These are phyloP conservation scores for Aleiodes alternator DNA, from an alignment of 2,888 invertebrate genomes.

Conservation along the genomic window DNA sequence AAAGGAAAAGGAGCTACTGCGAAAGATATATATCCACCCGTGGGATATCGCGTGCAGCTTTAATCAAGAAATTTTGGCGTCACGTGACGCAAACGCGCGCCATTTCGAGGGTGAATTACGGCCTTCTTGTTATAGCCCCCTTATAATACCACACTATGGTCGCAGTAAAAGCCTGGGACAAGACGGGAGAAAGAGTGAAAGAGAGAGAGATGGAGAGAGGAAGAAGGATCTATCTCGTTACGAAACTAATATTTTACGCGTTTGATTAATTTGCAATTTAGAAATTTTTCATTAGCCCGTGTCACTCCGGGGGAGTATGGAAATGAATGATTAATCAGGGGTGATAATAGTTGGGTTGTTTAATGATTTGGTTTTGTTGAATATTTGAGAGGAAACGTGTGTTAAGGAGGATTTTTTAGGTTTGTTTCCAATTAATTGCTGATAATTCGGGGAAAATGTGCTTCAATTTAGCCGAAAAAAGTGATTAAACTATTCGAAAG, in stretches of 20 bases:
- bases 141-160: slow-evolving; percentile 41
- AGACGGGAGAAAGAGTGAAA: slow-evolving; percentile 13
- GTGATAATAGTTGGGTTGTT: too few relatives aligned
- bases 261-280: neutral
- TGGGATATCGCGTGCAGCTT: slow-evolving; percentile 65
- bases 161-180: slow-evolving; percentile 36
- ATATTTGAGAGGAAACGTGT: too few relatives aligned
- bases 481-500: too few relatives aligned
- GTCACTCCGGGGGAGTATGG: too few relatives aligned
- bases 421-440: too few relatives aligned
- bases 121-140: slow-evolving; percentile 51
- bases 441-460: too few relatives aligned
- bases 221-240: slow-evolving; percentile 14
- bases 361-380: too few relatives aligned
- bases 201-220: slow-evolving; percentile 4
- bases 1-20: neutral
- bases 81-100: slow-evolving; percentile 62
- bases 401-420: too few relatives aligned
- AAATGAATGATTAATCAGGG: too few relatives aligned
- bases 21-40: slow-evolving; percentile 46
- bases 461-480: too few relatives aligned
- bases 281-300: neutral
- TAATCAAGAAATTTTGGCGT: slow-evolving; percentile 71
- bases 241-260: neutral
- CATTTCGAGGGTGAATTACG: slow-evolving; percentile 66